Evolutionary conservation across 1,140 invertebrate species (phyloP), one percentile per base, ranked within the genome.

Genomic region (Cherax quadricarinatus): DNA sequence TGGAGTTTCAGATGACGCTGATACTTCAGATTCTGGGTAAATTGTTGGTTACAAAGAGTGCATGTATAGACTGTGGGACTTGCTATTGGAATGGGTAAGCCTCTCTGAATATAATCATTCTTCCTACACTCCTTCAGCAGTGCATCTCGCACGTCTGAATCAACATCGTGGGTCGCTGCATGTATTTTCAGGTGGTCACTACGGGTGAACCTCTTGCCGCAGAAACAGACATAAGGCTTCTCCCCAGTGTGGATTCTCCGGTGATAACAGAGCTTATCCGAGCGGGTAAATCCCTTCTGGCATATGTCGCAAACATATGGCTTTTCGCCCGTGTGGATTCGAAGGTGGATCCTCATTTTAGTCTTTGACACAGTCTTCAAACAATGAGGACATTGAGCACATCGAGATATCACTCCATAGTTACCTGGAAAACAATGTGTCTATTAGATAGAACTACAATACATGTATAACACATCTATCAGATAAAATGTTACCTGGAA

Each of bases 171-270:
- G 12, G 79, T 89, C 21, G 60, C 51, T 4, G 79, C 78, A 12
- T 89, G 87, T 41, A 81, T 66, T 16, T 89, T 89, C 60, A 89
- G 41, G 87, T 89, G 79, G 62, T 89, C 87, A 14, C 82, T 70
- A 3, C 87, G 78, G 4, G 16, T 81, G 41, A 89, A 89, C 57
- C 79, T 81, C 62, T 89, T 89, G 24, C 87, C 60, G 24, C 87
- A 89, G 21, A 89, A 89, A 62, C 87, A 89, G 5, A 81, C 30
- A 48, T 82, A 89, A 4, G 87, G 87, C 62, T 70, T 81, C 24
- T 89, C 87, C n/a, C 87, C 87, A 0, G 87, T 89, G 60, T 89
- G 87, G 18, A 89, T 82, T 16, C 79, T 62, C n/a, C 51, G 82
- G 79, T 89, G 87, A 18, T 14, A 21, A 10, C 57, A 70, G 5